Evolutionary conservation across 2,797 vertebrate genomes (phyloP).

Genomic region (Amphiprion clarkii): DNA sequence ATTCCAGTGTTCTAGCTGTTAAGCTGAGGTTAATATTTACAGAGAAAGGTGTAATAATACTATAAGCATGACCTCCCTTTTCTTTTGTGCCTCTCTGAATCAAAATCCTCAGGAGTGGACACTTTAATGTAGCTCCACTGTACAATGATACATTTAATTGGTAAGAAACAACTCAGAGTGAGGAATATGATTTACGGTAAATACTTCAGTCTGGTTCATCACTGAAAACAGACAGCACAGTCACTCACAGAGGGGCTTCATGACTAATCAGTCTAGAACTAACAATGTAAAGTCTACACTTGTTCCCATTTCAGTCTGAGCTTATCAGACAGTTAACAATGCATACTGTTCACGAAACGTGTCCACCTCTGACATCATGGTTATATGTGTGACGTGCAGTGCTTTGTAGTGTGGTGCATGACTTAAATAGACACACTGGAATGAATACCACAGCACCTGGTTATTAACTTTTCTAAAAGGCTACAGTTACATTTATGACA

Average conservation of each 20-base stretch:
- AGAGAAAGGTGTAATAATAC: conserved; percentile 70
- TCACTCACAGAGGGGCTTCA: conserved; percentile 28
- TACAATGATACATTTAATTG: neutral
- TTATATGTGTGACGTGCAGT: conserved; percentile 28
- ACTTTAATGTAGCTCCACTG: conserved; percentile 8
- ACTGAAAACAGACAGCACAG: conserved; percentile 43
- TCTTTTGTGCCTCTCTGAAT: conserved; percentile 43
- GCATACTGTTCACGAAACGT: conserved; percentile 48
- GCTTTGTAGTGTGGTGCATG: conserved; percentile 38
- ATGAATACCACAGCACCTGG: conserved; percentile 63
- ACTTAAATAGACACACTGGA: conserved; percentile 42
- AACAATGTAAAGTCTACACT: conserved; percentile 47
- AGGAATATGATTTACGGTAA: conserved; percentile 15
- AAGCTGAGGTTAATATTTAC: conserved; percentile 66
- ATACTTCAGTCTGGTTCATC: conserved; percentile 11
- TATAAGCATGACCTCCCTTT: conserved; percentile 43
- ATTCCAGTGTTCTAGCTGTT: conserved; percentile 69
- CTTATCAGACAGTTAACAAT: conserved; percentile 54
- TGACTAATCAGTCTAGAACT: conserved; percentile 65
- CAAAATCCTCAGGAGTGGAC: conserved; percentile 39
- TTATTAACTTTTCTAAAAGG: conserved; percentile 61
- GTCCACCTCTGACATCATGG: conserved; percentile 63
- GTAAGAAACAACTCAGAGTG: conserved; percentile 25
- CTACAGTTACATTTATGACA: conserved; percentile 14
- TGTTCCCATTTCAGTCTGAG: conserved; percentile 40